Evolutionary conservation across 2,888 invertebrate species (phyloP), one percentile per base, ranked within the genome.

Genomic region (Drosophila lacicola): DNA sequence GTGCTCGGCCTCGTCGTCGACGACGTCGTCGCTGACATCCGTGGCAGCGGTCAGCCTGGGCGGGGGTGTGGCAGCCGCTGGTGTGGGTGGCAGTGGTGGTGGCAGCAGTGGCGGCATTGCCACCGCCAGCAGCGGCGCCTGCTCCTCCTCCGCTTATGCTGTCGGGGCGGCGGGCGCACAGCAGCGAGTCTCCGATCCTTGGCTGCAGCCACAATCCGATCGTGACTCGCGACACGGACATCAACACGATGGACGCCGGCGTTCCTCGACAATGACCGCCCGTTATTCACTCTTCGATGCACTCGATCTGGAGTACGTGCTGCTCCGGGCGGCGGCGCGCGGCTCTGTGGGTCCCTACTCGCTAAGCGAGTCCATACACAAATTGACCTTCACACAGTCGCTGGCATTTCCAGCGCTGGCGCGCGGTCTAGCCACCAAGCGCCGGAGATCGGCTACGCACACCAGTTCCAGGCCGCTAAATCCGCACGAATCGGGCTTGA

Each of bases 311-410:
- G 95, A 96, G 90, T 96, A 95, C 91, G 95, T 95, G 4, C 91
- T 95, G 11, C 91, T 95, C 51, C 92, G 95, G 37, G 95, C 95
- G 1, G 95, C 95, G 2, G 95, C 95, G 0, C 93, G 95, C 25
- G 95, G 95, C 56, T 95, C 95, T 53, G 95, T 95, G 34, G 95
- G 95, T 4, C 95, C 95, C 0, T 95, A 95, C 89, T 95, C 95
- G 36, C 92, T 95, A 9, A 95, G 95, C 73, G 95, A 95, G 90
- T 95, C 95, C 63, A 93, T 95, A 75, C 95, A 95, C 92, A 95
- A 95, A 91, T 91, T 96, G 81, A 95, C 95, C 46, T 95, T 95
- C 89, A 95, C 95, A 11, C 95, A 96, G 92, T 95, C 95, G 80
- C 91, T 96, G 68, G 95, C 95, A 0, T 96, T 96, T 89, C 96